phyloP scores from a whole-genome alignment of 2,113 vertebrate genomes.

The Phyllostomus hastatus region DNA sequence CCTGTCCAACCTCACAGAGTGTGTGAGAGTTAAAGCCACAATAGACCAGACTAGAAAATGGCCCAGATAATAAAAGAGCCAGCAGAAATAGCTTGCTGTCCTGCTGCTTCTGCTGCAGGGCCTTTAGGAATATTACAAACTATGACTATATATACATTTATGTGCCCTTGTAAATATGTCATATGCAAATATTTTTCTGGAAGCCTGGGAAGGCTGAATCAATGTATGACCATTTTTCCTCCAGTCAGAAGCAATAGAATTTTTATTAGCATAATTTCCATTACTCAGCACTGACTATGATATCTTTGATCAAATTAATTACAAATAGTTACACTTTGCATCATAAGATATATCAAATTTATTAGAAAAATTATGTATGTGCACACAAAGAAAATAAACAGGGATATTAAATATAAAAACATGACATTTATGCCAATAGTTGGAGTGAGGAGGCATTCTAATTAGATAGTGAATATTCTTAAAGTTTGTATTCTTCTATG shows the following conservation, averaged over 20 bases:
- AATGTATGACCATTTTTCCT: conserved; percentile 48
- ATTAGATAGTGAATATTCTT: conserved; percentile 63
- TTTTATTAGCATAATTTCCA: conserved; percentile 79
- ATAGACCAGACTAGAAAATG: not conserved
- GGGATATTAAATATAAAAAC: conserved; percentile 74
- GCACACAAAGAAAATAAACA: conserved; percentile 71
- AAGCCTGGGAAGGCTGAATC: conserved; percentile 59
- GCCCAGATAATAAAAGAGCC: conserved; percentile 31
- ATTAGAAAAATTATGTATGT: conserved; percentile 73
- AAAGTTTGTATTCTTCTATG: conserved; percentile 32
- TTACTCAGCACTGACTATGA: conserved; percentile 76
- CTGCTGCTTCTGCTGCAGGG: not conserved
- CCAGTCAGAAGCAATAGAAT: conserved; percentile 69
- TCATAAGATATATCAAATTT: conserved; percentile 73
- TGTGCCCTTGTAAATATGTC: conserved; percentile 72
- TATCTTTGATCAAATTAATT: conserved; percentile 80
- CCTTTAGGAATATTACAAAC: conserved; percentile 69
- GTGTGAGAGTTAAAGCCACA: conserved; percentile 46
- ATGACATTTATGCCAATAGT: conserved; percentile 58
- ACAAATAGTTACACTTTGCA: conserved; percentile 77
- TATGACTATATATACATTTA: conserved; percentile 57
- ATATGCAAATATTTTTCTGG: conserved; percentile 71
- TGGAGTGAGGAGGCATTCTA: conserved; percentile 63
- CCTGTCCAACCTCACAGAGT: not conserved
- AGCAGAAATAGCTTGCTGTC: conserved; percentile 49